phyloP scores from a whole-genome alignment of 1,140 invertebrate species.

The Colletes latitarsis region DNA sequence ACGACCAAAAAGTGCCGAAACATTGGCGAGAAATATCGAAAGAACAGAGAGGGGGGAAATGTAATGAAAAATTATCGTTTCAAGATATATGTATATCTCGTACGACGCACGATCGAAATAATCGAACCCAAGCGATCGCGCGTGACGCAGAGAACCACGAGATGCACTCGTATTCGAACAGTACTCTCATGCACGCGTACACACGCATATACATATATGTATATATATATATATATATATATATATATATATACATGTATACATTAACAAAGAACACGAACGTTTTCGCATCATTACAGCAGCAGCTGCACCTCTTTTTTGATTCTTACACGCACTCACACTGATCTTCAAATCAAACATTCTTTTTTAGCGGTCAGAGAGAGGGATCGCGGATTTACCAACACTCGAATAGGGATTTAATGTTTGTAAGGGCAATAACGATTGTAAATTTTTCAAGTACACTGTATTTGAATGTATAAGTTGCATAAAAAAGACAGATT shows the following conservation, averaged over 20 bases:
- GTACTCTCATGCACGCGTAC: neutral
- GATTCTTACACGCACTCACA: slow-evolving; percentile 51
- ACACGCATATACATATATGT: neutral
- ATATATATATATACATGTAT: neutral
- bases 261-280: neutral
- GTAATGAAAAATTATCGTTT: neutral
- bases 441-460: slow-evolving; percentile 77
- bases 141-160: neutral
- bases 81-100: neutral
- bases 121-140: neutral
- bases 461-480: slow-evolving; percentile 78
- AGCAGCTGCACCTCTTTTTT: slow-evolving; percentile 46
- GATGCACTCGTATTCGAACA: neutral
- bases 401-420: slow-evolving; percentile 72
- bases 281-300: slow-evolving; percentile 28
- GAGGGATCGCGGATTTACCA: slow-evolving; percentile 68
- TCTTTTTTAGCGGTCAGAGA: slow-evolving; percentile 57
- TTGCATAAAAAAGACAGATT: slow-evolving; percentile 78
- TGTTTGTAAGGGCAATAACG: slow-evolving; percentile 79
- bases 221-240: too few relatives aligned
- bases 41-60: neutral
- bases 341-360: slow-evolving; percentile 51
- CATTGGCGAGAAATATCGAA: slow-evolving; percentile 31
- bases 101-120: slow-evolving; percentile 21
- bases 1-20: slow-evolving; percentile 49